Evolutionary conservation across 1,140 invertebrate species (phyloP).

Genomic region (Geopemphigus sp.): DNA sequence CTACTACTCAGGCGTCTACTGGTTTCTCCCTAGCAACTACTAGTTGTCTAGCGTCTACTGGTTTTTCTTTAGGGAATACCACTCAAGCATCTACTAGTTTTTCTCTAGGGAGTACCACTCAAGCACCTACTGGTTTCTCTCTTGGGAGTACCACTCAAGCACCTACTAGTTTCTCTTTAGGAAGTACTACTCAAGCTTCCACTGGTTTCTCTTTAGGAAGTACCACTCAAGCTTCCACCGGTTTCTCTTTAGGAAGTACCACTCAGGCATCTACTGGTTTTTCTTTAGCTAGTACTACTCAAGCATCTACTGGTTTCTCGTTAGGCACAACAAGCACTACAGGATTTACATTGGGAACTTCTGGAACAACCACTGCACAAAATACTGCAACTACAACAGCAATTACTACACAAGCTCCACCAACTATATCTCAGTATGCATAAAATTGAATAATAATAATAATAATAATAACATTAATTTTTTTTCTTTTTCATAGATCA

Average conservation of each 20-base stretch:
- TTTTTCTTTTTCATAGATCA: conserved; percentile 57
- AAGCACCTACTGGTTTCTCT: conserved; percentile 24
- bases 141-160: conserved; percentile 20
- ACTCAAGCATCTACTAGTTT: conserved; percentile 14
- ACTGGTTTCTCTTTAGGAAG: conserved; percentile 25
- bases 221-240: conserved; percentile 15
- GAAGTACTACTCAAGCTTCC: conserved; percentile 8
- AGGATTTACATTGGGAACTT: conserved; percentile 37
- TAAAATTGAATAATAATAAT: conserved; percentile 41
- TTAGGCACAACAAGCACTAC: conserved; percentile 12
- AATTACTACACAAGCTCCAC: conserved; percentile 16
- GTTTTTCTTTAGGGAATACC: conserved; percentile 20
- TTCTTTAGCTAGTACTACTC: not conserved
- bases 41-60: not conserved
- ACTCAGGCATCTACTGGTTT: conserved; percentile 21
- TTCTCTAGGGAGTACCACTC: conserved; percentile 1
- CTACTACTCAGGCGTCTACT: conserved; percentile 17
- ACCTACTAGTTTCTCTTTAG: conserved; percentile 32
- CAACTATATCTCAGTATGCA: conserved; percentile 51
- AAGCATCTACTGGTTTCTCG: conserved; percentile 20
- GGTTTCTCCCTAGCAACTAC: not conserved
- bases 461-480: conserved; percentile 33
- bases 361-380: conserved; percentile 53
- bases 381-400: conserved; percentile 55
- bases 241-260: conserved; percentile 3